Conservation (phyloP, 2,888 invertebrate species). For the Galerucella calmariensis region DNA sequence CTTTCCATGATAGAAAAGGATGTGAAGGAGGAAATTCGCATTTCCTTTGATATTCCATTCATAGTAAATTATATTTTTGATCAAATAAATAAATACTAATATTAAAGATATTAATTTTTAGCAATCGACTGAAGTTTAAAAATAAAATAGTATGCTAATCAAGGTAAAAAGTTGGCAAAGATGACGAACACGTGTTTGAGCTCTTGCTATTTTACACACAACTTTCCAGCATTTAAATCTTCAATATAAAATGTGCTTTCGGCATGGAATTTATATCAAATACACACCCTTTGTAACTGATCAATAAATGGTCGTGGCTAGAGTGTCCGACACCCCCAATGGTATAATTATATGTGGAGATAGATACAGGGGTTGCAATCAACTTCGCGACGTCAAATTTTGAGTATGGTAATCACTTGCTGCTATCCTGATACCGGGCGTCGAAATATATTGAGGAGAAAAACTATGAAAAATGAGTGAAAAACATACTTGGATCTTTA, state of each 20-base stretch:
- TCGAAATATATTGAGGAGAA: constrained; percentile 12
- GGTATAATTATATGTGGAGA: neutral
- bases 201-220: no score
- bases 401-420: neutral
- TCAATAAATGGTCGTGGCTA: constrained; percentile 12
- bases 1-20: neutral
- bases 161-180: no score
- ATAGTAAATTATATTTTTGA: no score
- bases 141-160: no score
- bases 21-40: no score
- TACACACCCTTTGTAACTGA: neutral
- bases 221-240: no score
- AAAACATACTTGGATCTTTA: neutral
- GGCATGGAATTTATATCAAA: neutral
- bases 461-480: neutral
- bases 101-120: no score
- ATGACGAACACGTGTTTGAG: no score
- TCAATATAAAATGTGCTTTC: no score
- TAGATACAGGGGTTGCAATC: neutral
- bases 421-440: constrained; percentile 7
- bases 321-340: neutral
- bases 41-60: no score
- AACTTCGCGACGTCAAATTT: neutral
- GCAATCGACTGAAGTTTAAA: no score
- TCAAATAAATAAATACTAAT: no score